phyloP scores from a whole-genome alignment of 2,888 invertebrate species.

The Phengaris alcon region DNA sequence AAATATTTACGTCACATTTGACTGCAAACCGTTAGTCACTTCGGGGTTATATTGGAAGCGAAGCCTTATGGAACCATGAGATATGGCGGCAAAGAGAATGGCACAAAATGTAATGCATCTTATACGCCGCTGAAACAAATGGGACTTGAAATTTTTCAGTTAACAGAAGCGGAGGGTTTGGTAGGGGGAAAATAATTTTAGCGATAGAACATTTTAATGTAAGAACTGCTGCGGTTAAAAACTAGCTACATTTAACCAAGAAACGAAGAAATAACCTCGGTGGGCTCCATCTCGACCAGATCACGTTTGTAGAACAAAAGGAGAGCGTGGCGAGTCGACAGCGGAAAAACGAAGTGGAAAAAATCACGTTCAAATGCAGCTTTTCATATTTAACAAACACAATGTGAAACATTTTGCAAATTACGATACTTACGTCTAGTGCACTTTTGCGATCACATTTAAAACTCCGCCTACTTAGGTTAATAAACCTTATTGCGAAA shows the following conservation, averaged over 20 bases:
- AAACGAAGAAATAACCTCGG: slow-evolving; percentile 65
- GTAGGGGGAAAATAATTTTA: slow-evolving; percentile 55
- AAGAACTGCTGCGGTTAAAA: slow-evolving; percentile 60
- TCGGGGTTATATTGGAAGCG: slow-evolving; percentile 59
- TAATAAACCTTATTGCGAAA: background rate
- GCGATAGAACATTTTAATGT: slow-evolving; percentile 55
- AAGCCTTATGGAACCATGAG: slow-evolving; percentile 57
- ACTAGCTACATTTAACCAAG: slow-evolving; percentile 65
- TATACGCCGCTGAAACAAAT: slow-evolving; percentile 60
- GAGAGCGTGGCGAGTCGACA: slow-evolving; percentile 60
- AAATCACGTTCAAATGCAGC: slow-evolving; percentile 67
- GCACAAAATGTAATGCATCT: slow-evolving; percentile 62
- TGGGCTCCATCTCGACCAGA: slow-evolving; percentile 71
- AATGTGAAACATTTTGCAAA: slow-evolving; percentile 52
- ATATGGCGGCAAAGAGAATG: slow-evolving; percentile 56
- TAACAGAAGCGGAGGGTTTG: slow-evolving; percentile 45
- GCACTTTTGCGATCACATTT: slow-evolving; percentile 24
- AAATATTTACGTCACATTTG: slow-evolving; percentile 40
- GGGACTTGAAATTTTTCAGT: slow-evolving; percentile 51
- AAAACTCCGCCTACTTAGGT: background rate
- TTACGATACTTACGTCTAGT: slow-evolving; percentile 42
- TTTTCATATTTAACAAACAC: slow-evolving; percentile 71
- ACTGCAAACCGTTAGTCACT: slow-evolving; percentile 57
- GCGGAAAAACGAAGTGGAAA: slow-evolving; percentile 58
- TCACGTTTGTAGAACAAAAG: slow-evolving; percentile 76